Base-by-base conservation (phyloP, 1,140 invertebrate species). In the Zelostemma sp. region DNA sequence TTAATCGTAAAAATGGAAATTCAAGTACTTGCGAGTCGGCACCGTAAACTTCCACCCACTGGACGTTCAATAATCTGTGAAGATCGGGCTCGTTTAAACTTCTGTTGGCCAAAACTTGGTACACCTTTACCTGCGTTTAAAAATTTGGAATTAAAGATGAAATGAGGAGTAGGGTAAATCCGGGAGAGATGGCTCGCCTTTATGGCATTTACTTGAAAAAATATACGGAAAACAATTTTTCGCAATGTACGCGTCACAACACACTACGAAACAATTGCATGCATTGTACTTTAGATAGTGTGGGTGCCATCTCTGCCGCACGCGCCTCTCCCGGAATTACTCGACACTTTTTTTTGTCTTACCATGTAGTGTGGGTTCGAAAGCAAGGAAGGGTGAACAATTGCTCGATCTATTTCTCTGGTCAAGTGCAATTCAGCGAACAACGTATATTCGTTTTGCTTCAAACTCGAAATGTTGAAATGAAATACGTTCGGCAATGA, bases 341-440 rank as follows among this genome's bases (percentile, higher is more conserved):
- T n/a, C n/a, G n/a, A n/a, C n/a, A n/a, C n/a, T n/a, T n/a, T 50
- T 33, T 11, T 35, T 19, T 58, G 40, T 18, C 38, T 72, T 43
- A 83, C 81, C 63, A 77, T 49, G 56, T 80, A 74, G 65, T 78
- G 76, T 11, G 78, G 79, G n/a, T 75, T 79, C 9, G 72, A 62
- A 16, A 80, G 61, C 1, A 80, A 69, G 14, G 77, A 65, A 1
- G 76, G 74, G 61, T 81, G 77, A 12, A 68, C 60, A 14, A 74
- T 68, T 14, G 68, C 31, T 0, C 75, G 66, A 2, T 81, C 85
- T 43, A 79, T 81, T 73, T 87, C 84, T 51, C 87, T 83, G 65
- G 87, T 89, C 3, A 91, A 76, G 68, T 89, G 89, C 18, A 91
- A 83, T 69, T 91, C 89, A 0, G 88, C 89, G 43, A 89, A 86